Evolutionary conservation across 2,888 invertebrate species (phyloP).

Genomic region (Diplolepis rosae): DNA sequence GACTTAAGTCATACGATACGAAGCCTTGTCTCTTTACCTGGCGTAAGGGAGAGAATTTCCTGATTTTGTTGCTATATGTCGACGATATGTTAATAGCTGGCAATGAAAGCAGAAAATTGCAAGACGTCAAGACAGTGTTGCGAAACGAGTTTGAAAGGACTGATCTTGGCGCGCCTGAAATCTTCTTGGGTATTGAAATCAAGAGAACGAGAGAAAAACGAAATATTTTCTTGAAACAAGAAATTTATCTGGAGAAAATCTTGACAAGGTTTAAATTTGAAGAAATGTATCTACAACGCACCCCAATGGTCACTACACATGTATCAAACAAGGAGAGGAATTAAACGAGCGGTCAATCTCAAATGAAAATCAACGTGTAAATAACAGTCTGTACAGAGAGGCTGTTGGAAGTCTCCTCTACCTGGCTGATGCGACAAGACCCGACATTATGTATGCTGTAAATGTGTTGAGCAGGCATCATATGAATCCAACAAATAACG

Average conservation of each 20-base stretch:
- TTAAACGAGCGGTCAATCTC: not conserved
- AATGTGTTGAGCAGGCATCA: constrained; percentile 42
- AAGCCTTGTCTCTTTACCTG: constrained; percentile 15
- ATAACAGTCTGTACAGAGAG: constrained; percentile 44
- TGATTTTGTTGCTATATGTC: constrained; percentile 27
- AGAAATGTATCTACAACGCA: constrained; percentile 31
- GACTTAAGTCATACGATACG: not conserved
- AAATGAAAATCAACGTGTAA: constrained; percentile 10
- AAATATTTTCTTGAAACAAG: constrained; percentile 30
- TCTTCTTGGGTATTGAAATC: not conserved
- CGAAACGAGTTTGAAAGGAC: not conserved
- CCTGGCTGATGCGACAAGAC: constrained; percentile 40
- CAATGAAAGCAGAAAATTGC: not conserved
- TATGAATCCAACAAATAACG: constrained; percentile 34
- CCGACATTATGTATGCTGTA: constrained; percentile 41
- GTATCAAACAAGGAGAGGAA: not conserved
- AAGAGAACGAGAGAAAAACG: not conserved
- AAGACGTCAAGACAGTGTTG: not conserved
- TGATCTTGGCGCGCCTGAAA: not conserved
- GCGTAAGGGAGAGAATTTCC: not conserved
- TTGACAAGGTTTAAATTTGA: constrained; percentile 37
- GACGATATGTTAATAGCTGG: constrained; percentile 28
- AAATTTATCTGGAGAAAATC: constrained; percentile 38
- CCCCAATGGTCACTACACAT: not conserved
- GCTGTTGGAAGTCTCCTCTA: constrained; percentile 34